Percentiles rank a stretch among this genome's conserved stretches.
Evolutionary conservation across 2,797 vertebrate species (phyloP).

Genomic region (Sebastiscus albofasciatus): DNA sequence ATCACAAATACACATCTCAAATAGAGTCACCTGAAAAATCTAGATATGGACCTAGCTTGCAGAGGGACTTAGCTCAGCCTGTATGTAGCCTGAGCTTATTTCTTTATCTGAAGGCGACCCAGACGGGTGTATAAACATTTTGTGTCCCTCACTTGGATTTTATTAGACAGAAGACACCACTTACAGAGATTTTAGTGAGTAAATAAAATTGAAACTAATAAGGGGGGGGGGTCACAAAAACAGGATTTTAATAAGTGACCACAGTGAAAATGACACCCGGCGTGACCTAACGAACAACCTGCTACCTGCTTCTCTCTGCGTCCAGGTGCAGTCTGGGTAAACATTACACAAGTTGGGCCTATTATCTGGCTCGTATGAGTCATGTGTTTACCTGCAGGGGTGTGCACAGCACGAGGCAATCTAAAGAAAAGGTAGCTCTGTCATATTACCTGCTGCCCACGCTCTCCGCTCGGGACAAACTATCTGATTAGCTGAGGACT

Average conservation of each 20-base stretch:
- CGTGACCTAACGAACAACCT: neutral
- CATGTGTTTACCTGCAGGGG: slow-evolving; percentile 71
- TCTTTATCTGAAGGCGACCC: neutral
- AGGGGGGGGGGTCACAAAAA: neutral
- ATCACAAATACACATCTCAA: neutral
- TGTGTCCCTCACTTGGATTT: neutral
- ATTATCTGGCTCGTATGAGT: slow-evolving; percentile 49
- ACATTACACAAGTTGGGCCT: slow-evolving; percentile 55
- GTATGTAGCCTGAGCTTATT: neutral
- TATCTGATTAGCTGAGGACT: neutral
- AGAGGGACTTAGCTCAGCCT: neutral
- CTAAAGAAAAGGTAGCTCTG: slow-evolving; percentile 38
- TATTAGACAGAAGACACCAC: neutral
- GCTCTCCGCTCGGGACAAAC: neutral
- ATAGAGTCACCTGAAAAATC: neutral
- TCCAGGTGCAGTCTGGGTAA: slow-evolving; percentile 40
- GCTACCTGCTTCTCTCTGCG: neutral
- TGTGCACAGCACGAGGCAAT: slow-evolving; percentile 44
- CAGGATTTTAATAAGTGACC: neutral
- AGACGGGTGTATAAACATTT: neutral
- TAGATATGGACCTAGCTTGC: neutral
- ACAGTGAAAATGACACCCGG: neutral
- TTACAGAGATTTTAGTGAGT: neutral
- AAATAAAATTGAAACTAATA: neutral
- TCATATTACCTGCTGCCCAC: slow-evolving; percentile 23